Percentiles rank a stretch among this genome's conserved stretches.
Conservation (phyloP, 2,888 invertebrate genomes). For the Athetis lepigone region DNA sequence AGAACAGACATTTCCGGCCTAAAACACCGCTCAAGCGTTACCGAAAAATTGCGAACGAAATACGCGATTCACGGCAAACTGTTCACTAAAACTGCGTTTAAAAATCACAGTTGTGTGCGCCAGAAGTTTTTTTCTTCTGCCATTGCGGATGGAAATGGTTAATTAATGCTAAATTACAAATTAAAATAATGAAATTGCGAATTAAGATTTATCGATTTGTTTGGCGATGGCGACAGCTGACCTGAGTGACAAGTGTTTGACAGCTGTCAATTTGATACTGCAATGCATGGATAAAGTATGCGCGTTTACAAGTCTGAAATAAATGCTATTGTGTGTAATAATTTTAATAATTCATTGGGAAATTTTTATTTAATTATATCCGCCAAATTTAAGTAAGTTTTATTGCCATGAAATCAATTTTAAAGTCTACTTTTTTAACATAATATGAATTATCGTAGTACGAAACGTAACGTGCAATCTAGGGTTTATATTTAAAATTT, state of each 20-base stretch:
- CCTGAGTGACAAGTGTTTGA: conserved; percentile 43
- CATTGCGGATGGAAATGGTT: conserved; percentile 42
- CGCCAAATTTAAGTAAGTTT: not conserved
- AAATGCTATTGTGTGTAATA: not conserved
- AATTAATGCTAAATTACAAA: conserved; percentile 47
- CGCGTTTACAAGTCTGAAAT: not conserved
- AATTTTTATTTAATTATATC: not conserved
- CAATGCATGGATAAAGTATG: not conserved
- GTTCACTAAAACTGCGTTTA: conserved; percentile 45
- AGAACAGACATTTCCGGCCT: conserved; percentile 78
- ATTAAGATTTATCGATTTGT: conserved; percentile 60
- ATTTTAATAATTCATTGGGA: not conserved
- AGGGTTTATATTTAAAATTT: no score
- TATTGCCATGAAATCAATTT: no score
- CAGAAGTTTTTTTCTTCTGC: conserved; percentile 28
- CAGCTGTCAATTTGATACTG: conserved; percentile 39
- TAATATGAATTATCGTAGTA: no score
- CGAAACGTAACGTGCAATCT: no score
- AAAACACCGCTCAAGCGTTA: conserved; percentile 80
- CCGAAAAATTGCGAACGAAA: conserved; percentile 60
- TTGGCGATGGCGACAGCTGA: conserved; percentile 56
- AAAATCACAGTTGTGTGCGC: conserved; percentile 28
- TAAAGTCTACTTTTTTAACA: no score
- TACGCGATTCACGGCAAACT: conserved; percentile 21
- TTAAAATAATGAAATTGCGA: conserved; percentile 22